Evolutionary conservation across 2,888 invertebrate species (phyloP).

Genomic region (Ornithoptera alexandrae): DNA sequence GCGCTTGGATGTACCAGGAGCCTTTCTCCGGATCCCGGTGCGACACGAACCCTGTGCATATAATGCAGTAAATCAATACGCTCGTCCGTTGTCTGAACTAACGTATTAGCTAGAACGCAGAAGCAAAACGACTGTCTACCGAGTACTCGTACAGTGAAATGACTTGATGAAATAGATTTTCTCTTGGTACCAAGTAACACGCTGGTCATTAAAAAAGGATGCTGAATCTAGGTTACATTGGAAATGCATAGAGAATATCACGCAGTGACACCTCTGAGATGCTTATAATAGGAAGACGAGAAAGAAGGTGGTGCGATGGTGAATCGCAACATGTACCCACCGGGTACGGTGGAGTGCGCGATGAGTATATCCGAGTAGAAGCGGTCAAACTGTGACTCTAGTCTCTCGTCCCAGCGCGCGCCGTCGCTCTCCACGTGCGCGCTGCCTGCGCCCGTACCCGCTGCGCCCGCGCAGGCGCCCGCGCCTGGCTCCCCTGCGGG

Average conservation of each 20-base stretch:
- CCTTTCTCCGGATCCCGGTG: constrained; percentile 80
- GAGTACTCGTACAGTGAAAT: no score
- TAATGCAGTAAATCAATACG: neutral
- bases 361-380: constrained; percentile 82
- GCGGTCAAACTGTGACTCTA: constrained; percentile 31
- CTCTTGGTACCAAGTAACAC: no score
- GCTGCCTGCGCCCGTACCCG: constrained; percentile 34
- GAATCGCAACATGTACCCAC: constrained; percentile 40
- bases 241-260: no score
- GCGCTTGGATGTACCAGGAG: constrained; percentile 85
- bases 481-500: constrained; percentile 26
- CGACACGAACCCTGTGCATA: constrained; percentile 76
- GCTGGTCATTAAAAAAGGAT: no score
- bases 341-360: constrained; percentile 83
- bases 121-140: no score
- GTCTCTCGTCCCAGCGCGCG: constrained; percentile 35
- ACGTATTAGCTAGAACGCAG: no score
- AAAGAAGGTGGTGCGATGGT: no score
- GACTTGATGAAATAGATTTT: no score
- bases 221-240: no score
- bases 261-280: no score
- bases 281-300: no score
- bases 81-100: no score
- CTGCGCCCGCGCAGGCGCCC: constrained; percentile 47
- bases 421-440: constrained; percentile 45